Percentiles rank a stretch among this genome's conserved stretches.
Evolutionary conservation across 92 coral and sea anemone species (phyloP).

Genomic region (Micromussa lordhowensis): DNA sequence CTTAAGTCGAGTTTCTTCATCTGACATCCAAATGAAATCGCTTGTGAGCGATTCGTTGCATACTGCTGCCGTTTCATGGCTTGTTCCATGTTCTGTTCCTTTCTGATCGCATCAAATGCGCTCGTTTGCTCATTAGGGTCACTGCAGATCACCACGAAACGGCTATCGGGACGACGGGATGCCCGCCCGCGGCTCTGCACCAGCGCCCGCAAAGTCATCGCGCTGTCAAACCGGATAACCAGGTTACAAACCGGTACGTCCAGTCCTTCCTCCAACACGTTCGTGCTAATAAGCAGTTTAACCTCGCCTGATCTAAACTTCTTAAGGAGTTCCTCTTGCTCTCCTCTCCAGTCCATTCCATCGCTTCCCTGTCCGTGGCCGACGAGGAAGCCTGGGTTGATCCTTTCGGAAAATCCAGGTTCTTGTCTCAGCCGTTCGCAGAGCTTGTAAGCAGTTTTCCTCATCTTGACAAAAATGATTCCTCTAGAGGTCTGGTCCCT

Average conservation of each 20-base stretch:
- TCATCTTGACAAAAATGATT: slow-evolving; percentile 93
- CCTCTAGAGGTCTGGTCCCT: slow-evolving; percentile 74
- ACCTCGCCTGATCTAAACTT: slow-evolving; percentile 88
- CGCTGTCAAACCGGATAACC: slow-evolving; percentile 94
- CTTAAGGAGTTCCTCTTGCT: slow-evolving; percentile 86
- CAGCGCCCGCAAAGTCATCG: slow-evolving; percentile 74
- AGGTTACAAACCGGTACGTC: slow-evolving; percentile 97
- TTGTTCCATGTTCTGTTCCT: slow-evolving; percentile 83
- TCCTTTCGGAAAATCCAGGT: slow-evolving; percentile 32
- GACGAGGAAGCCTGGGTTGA: slow-evolving; percentile 88
- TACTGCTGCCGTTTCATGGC: slow-evolving; percentile 67
- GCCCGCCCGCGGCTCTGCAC: slow-evolving; percentile 99
- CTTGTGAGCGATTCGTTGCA: slow-evolving; percentile 39
- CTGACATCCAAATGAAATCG: slow-evolving; percentile 71
- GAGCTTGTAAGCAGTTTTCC: slow-evolving; percentile 87
- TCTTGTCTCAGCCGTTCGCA: slow-evolving; percentile 76
- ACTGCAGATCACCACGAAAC: slow-evolving; percentile 82
- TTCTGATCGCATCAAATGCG: slow-evolving; percentile 57
- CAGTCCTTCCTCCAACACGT: slow-evolving; percentile 94
- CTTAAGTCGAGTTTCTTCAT: slow-evolving; percentile 58
- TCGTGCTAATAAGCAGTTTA: slow-evolving; percentile 89
- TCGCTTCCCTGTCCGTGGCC: slow-evolving; percentile 94
- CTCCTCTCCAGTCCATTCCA: slow-evolving; percentile 97
- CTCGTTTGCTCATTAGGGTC: slow-evolving; percentile 66
- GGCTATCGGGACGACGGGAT: slow-evolving; percentile 87